Conservation (phyloP, 2,888 invertebrate species). For the Latheticus oryzae region DNA sequence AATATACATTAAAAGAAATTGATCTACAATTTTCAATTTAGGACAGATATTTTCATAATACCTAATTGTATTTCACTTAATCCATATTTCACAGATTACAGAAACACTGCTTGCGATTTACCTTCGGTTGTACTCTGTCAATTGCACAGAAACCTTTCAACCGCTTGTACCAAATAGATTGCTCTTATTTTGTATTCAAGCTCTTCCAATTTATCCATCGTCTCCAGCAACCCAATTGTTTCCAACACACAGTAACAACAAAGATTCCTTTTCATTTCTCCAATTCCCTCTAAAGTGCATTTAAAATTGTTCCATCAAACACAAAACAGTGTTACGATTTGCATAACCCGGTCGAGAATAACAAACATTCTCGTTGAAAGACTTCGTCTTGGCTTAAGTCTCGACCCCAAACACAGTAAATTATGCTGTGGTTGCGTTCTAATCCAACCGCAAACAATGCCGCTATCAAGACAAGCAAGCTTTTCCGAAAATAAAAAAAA, state of each 20-base stretch:
- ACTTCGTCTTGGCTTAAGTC: slow-evolving; percentile 15
- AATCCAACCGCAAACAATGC: slow-evolving; percentile 26
- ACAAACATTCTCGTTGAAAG: slow-evolving; percentile 25
- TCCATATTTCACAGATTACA: too few relatives aligned
- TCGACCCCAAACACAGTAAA: slow-evolving; percentile 23
- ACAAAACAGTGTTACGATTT: slow-evolving; percentile 24
- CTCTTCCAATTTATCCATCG: too few relatives aligned
- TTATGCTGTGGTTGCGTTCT: slow-evolving; percentile 20
- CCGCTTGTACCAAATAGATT: too few relatives aligned
- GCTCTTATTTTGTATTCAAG: too few relatives aligned
- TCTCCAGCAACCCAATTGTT: slow-evolving; percentile 15
- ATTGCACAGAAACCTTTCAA: too few relatives aligned
- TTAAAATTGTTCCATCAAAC: slow-evolving; percentile 22
- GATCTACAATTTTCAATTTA: too few relatives aligned
- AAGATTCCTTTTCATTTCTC: slow-evolving; percentile 7
- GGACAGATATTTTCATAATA: too few relatives aligned
- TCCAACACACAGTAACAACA: not conserved
- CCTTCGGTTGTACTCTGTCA: too few relatives aligned
- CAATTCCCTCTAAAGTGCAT: slow-evolving; percentile 18
- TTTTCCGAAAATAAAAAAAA: slow-evolving; percentile 13
- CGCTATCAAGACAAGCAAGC: slow-evolving; percentile 17
- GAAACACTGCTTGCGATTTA: too few relatives aligned
- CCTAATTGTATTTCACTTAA: too few relatives aligned
- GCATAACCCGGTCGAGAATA: slow-evolving; percentile 24
- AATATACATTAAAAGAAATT: too few relatives aligned